Base-by-base conservation (phyloP, 2,888 invertebrate genomes). In the Xylophagus ater region DNA sequence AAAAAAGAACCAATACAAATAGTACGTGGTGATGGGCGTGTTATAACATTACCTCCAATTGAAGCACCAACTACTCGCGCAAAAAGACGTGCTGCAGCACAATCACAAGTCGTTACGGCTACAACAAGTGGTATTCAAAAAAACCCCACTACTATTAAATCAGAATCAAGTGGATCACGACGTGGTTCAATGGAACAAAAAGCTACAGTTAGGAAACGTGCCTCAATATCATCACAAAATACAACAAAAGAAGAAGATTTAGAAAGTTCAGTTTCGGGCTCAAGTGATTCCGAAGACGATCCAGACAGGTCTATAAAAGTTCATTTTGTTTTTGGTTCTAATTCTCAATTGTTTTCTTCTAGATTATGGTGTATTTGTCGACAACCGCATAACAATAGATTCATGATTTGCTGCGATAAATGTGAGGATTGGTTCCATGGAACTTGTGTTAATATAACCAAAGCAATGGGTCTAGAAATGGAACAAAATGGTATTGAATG, bases 391-490 rank as follows among this genome's bases (percentile, higher is more conserved):
- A 89, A 92, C 55, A 90, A 93, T 63, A 72, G 92, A 37, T 94
- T 96, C 59, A 96, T 96, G 94, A 94, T 94, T 53, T 90, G 90
- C 61, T 96, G 96, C 62, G 94, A 96, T 62, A 74, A 77, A 10
- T 96, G 94, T 60, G 87, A 90, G 59, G 92, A 94, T 58, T 96
- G 94, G 94, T 96, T 89, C 60, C 94, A 96, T 59, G 94, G 94
- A n/a, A 87, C 85, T 57, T 96, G 94, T 66, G 93, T 96, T 10
- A 87, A 86, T 52, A 84, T 96, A 29, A 89, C 89, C 14, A 82
- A 88, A 68, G 77, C 81, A 1, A 84, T 87, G 81, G 89, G 88
- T 38, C 78, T 85, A 53, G 83, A 87, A 65, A 90, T 94, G 86
- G 93, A 94, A 60, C 75, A 80, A 37, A 78, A 82, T 49, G 84